Base-by-base conservation (phyloP, 1,140 invertebrate genomes). In the Euura lappo region DNA sequence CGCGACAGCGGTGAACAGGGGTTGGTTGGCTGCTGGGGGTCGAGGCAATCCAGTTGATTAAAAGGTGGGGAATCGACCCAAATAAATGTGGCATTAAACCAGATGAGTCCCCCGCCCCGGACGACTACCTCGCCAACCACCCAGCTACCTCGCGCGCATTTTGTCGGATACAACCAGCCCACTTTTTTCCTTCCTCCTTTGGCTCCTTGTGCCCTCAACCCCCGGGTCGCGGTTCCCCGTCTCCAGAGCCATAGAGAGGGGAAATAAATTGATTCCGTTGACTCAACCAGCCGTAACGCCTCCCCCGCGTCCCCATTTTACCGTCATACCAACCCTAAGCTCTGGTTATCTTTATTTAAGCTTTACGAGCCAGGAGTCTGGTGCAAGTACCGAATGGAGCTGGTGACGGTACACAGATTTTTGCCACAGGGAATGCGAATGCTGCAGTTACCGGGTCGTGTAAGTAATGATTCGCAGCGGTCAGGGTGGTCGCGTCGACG, bases 231-330 rank as follows among this genome's bases (percentile, higher is more conserved):
- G 77, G 74, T 75, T 73, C 76, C 74, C 76, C 75, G 51, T 74
- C 65, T 68, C 68, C 45, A 71, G 69, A 71, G 70, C 74, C 70
- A 74, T 47, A 72, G 80, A 79, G 79, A 68, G 84, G 80, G 80
- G 83, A 84, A 86, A 86, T 87, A 87, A 87, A 86, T 87, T 87
- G 86, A 87, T 87, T 87, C 83, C 85, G 85, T 86, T 84, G 85
- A 87, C 76, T 87, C 84, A 86, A 87, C 81, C 83, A 84, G 82
- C 80, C 84, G 84, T 84, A 86, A 87, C 85, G 83, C 82, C 2
- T 5, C 51, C 51, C 51, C 51, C 13, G 51, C 6, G 28, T 60
- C 51, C 51, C 51, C 6, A 4, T 60, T 60, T 84, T 82, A 80
- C 80, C 82, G 79, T 84, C 84, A 86, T 86, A 86, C 86, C 85